A percentile compares a stretch with the other conserved stretches of the same genome.
Evolutionary conservation across 2,113 vertebrate genomes (phyloP).

Genomic region (Eurypyga helias): DNA sequence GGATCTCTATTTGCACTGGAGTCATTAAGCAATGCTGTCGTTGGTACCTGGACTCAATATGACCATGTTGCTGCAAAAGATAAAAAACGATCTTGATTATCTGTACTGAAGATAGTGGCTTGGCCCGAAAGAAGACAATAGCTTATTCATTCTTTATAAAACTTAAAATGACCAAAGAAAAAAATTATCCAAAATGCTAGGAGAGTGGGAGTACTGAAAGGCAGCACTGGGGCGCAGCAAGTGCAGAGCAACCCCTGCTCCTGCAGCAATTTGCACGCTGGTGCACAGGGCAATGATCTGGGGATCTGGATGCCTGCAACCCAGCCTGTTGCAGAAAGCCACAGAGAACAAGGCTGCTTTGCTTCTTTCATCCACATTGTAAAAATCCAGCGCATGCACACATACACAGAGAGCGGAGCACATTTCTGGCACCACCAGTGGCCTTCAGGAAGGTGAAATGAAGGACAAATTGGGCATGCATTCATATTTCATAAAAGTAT

Average conservation of each 20-base stretch:
- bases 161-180: neutral
- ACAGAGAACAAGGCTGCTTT: neutral
- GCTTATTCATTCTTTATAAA: neutral
- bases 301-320: neutral
- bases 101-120: neutral
- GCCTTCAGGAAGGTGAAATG: neutral
- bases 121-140: neutral
- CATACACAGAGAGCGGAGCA: neutral
- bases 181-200: neutral
- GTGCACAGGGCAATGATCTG: rapidly evolving
- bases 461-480: neutral
- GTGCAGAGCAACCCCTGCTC: neutral
- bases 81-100: neutral
- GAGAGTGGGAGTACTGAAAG: neutral
- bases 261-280: neutral
- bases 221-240: neutral
- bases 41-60: neutral
- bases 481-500: neutral
- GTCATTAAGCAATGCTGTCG: neutral
- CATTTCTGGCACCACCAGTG: neutral
- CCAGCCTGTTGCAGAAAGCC: neutral
- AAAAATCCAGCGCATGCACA: neutral
- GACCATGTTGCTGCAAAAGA: neutral
- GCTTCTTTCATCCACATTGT: neutral
- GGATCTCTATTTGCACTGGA: neutral